Evolutionary conservation across 2,113 vertebrate genomes (phyloP), one percentile per base, ranked within the genome.

Genomic region (Lota lota): DNA sequence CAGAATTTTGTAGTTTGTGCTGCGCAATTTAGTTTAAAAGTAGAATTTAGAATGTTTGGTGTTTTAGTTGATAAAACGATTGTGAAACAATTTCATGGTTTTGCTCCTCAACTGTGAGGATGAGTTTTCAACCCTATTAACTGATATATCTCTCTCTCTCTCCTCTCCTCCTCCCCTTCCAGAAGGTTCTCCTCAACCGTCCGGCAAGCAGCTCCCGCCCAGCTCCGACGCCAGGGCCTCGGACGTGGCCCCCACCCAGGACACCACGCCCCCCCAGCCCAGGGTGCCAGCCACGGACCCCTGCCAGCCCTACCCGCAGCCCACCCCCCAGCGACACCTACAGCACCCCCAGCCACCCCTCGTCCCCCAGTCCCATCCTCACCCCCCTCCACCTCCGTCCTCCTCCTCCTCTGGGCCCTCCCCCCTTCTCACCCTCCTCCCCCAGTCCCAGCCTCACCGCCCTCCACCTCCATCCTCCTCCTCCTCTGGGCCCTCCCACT

Each of bases 141-240:
- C 40, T 10, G 1, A 0, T 28, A 3, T 28, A 3, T 28, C 28
- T 4, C 28, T 28, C 24, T 4, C 4, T 24, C 21, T 4, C n/a
- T 33, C 53, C 47, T 12, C 51, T 21, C 60, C 19, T 67, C 54
- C 4, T 6, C 2, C 33, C 18, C 2, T 71, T 84, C 18, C 50
- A 88, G 87, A 64, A 8, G 78, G 84, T 62, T 79, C 85, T 18
- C 83, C 79, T 20, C 66, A 60, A 20, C 77, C 76, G 15, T 76
- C 82, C 67, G 84, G 73, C 58, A 83, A 86, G 65, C 83, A 74
- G 4, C 67, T 54, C 2, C 83, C 75, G 65, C 67, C 78, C 18
- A 68, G 78, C 64, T 51, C 78, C 70, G 81, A 83, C 56, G 72
- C 67, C 33, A 77, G 75, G 18, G 60, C 24, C 14, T 19, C 57